Conservation (phyloP, 2,797 vertebrate genomes). For the Arnoldichthys spilopterus region DNA sequence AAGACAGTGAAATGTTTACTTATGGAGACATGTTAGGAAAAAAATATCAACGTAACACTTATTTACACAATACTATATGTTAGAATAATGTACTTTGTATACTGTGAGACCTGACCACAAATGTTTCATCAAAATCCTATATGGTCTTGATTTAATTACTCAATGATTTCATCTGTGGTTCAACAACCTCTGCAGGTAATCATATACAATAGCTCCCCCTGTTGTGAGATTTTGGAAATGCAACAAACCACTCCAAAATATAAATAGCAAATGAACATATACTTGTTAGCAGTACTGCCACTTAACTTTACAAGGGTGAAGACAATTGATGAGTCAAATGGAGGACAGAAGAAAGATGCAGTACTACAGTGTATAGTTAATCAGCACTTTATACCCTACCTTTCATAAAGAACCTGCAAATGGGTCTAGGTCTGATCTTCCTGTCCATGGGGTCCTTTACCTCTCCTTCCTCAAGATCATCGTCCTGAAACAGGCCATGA, state of each 20-base stretch:
- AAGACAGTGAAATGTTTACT: too few species aligned
- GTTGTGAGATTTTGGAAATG: slow-evolving; percentile 38
- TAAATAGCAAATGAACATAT: neutral
- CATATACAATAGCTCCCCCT: slow-evolving; percentile 58
- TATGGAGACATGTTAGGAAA: too few species aligned
- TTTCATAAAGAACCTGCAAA: slow-evolving; percentile 99
- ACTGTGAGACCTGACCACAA: too few species aligned
- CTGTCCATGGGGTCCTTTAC: slow-evolving; percentile 97
- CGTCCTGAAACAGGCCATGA: slow-evolving; percentile 81
- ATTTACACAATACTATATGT: too few species aligned
- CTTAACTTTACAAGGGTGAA: neutral
- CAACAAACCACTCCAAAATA: neutral
- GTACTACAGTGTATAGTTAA: neutral
- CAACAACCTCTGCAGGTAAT: neutral
- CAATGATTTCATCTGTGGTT: neutral
- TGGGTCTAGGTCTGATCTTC: slow-evolving; percentile 91
- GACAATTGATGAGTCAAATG: neutral
- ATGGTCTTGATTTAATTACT: too few species aligned
- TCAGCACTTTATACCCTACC: slow-evolving; percentile 70
- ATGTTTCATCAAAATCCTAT: neutral
- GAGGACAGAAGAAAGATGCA: neutral
- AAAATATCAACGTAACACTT: too few species aligned
- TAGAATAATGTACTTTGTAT: too few species aligned
- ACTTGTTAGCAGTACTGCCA: neutral
- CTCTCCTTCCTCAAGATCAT: slow-evolving; percentile 96